These are phyloP conservation scores for Heliconius congener DNA, from an alignment of 1,140 invertebrate species.

Conservation along the genomic window DNA sequence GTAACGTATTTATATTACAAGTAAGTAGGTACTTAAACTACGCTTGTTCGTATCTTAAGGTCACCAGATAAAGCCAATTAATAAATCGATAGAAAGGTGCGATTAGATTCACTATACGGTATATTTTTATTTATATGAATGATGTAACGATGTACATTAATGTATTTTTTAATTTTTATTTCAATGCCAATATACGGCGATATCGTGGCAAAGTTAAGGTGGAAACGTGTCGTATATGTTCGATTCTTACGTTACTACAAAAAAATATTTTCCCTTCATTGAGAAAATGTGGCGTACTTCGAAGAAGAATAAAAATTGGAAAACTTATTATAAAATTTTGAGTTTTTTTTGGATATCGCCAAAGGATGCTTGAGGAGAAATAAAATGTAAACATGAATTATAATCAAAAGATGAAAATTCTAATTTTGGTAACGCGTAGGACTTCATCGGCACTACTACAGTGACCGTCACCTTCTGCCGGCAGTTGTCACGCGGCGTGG, in stretches of 20 bases:
- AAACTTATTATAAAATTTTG: no score
- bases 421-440: background rate
- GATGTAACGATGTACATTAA: background rate
- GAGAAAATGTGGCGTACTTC: no score
- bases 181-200: background rate
- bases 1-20: background rate
- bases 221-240: no score
- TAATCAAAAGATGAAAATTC: no score
- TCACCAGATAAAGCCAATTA: constrained; percentile 26
- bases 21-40: background rate
- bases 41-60: constrained; percentile 13
- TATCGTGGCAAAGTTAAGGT: background rate
- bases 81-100: constrained; percentile 8
- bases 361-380: no score
- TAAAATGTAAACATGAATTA: no score
- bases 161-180: background rate
- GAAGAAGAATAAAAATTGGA: no score
- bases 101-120: background rate
- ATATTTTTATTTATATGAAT: background rate
- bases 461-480: background rate
- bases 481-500: background rate
- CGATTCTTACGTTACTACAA: no score
- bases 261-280: no score
- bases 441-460: background rate
- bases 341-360: no score